These are phyloP conservation scores for Hydropotes inermis DNA, from an alignment of 2,113 vertebrate genomes.

Conservation along the genomic window DNA sequence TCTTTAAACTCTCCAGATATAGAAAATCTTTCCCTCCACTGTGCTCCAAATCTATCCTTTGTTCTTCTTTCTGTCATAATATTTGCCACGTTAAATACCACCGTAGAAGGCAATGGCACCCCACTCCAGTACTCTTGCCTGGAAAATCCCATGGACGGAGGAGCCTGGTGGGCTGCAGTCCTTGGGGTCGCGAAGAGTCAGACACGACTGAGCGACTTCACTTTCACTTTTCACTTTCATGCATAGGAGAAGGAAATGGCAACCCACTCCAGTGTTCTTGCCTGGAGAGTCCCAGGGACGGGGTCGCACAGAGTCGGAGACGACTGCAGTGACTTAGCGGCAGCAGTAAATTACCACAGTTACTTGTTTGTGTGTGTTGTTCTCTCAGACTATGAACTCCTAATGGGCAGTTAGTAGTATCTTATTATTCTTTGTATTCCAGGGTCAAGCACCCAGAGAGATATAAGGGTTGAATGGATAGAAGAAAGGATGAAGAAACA, in stretches of 20 bases:
- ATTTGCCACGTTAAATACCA: background rate
- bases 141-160: too few species aligned
- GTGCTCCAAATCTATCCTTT: background rate
- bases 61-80: background rate
- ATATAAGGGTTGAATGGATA: background rate
- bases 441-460: background rate
- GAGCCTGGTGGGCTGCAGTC: too few species aligned
- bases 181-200: too few species aligned
- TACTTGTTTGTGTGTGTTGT: slow-evolving; percentile 14
- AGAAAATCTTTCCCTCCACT: background rate
- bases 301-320: too few species aligned
- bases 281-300: too few species aligned
- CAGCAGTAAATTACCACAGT: background rate
- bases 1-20: background rate
- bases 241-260: too few species aligned
- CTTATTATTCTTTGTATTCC: background rate
- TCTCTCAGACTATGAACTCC: background rate
- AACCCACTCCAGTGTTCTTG: too few species aligned
- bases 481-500: background rate
- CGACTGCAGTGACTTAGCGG: too few species aligned
- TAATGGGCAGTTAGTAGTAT: background rate
- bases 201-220: too few species aligned
- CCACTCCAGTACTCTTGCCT: too few species aligned
- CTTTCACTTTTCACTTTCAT: too few species aligned
- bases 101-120: too few species aligned